These are phyloP conservation scores for Pelecanoides urinatrix DNA, from an alignment of 2,113 vertebrate genomes.

Conservation along the genomic window DNA sequence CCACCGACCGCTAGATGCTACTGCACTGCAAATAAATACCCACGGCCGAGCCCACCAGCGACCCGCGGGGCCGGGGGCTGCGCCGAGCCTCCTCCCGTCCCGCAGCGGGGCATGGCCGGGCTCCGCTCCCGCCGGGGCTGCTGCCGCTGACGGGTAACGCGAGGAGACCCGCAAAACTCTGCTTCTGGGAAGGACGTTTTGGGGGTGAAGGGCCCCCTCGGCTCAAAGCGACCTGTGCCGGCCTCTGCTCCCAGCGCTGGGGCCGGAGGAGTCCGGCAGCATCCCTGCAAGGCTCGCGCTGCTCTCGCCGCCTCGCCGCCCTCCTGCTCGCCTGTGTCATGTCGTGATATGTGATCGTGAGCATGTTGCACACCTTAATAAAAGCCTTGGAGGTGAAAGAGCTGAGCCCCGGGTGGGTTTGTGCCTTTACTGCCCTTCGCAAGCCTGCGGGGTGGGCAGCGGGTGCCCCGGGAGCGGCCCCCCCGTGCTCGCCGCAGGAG, in stretches of 20 bases:
- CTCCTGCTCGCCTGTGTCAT: neutral
- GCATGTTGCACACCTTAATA: neutral
- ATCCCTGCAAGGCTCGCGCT: accelerated
- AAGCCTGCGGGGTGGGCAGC: accelerated
- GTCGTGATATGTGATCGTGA: neutral
- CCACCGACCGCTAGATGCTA: neutral
- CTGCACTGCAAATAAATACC: neutral
- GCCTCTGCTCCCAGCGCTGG: neutral
- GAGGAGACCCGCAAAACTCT: neutral
- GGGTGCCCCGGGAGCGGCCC: too few relatives aligned
- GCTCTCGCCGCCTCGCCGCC: neutral
- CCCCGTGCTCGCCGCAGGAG: accelerated
- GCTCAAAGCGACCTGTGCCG: neutral
- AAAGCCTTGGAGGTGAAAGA: constrained; percentile 2
- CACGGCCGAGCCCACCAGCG: accelerated
- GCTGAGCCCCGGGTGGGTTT: neutral
- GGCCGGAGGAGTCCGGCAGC: neutral
- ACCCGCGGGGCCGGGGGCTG: neutral
- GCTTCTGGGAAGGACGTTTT: neutral
- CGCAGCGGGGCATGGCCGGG: accelerated
- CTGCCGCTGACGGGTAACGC: accelerated
- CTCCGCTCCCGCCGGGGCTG: neutral
- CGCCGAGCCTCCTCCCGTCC: neutral
- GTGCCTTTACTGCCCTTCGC: neutral
- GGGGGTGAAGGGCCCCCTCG: neutral